phyloP scores from a whole-genome alignment of 1,140 invertebrate genomes.

The Ctenoplectra terminalis region DNA sequence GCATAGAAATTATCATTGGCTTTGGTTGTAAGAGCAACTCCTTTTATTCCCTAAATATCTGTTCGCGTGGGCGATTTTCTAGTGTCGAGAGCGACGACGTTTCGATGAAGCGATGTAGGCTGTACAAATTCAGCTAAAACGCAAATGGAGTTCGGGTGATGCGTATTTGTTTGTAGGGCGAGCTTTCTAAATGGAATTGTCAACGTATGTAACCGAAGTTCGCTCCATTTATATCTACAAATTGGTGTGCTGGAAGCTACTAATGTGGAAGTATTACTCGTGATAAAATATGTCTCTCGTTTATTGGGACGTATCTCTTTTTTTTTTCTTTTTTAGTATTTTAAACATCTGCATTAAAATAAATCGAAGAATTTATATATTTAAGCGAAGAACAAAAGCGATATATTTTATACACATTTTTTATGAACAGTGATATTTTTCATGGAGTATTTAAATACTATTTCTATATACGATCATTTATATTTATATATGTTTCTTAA shows the following conservation, averaged over 20 bases:
- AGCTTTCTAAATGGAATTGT: conserved; percentile 25
- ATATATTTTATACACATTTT: not conserved
- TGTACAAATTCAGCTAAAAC: not conserved
- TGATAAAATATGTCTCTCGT: not conserved
- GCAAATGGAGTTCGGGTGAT: not conserved
- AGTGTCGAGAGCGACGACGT: not conserved
- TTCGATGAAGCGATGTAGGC: not conserved
- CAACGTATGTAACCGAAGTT: not conserved
- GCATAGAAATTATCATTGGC: no score
- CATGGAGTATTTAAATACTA: no score
- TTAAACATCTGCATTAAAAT: not conserved
- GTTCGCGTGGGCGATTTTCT: no score
- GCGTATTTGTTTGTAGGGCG: not conserved
- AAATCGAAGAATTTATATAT: not conserved
- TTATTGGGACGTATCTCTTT: not conserved
- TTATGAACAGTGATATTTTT: no score
- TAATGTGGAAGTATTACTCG: not conserved
- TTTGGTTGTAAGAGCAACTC: not conserved
- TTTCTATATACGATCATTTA: no score
- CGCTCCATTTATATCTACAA: not conserved
- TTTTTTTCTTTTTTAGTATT: not conserved
- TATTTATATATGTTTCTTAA: no score
- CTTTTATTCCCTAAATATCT: no score
- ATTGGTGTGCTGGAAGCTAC: not conserved
- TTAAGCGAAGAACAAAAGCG: no score